A percentile compares a stretch with the other conserved stretches of the same genome.
Conservation (phyloP, 2,888 invertebrate species). For the Morinoia aosen region DNA sequence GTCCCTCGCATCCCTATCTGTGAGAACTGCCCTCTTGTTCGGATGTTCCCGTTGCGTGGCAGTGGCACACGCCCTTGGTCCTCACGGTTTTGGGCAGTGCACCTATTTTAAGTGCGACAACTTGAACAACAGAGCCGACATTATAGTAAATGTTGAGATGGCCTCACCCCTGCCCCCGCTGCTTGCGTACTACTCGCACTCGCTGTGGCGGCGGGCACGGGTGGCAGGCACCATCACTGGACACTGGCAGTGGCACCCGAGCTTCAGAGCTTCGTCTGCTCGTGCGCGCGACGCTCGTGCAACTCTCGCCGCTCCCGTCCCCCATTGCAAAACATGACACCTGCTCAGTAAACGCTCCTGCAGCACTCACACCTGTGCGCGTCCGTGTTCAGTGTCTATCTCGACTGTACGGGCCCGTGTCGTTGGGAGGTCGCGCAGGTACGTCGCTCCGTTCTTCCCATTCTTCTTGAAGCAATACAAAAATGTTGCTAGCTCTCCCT, state of each 20-base stretch:
- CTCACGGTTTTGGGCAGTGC: not conserved
- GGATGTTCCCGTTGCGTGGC: not conserved
- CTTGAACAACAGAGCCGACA: not conserved
- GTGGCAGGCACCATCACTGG: not conserved
- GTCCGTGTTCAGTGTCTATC: not conserved
- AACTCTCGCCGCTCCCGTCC: not conserved
- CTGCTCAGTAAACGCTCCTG: not conserved
- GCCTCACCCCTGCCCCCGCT: not conserved
- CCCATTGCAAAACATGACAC: not conserved
- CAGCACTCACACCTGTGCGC: not conserved
- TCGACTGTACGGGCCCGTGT: not conserved
- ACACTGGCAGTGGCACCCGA: constrained; percentile 21
- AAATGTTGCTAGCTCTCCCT: constrained; percentile 16
- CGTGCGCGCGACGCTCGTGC: not conserved
- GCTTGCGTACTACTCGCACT: constrained; percentile 47
- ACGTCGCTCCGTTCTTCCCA: not conserved
- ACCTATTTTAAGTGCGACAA: not conserved
- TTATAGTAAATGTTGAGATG: not conserved
- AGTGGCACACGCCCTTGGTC: not conserved
- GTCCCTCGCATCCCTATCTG: not conserved
- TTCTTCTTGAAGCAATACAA: constrained; percentile 39
- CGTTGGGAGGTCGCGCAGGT: not conserved
- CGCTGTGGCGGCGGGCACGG: constrained; percentile 18
- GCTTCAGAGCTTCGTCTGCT: not conserved
- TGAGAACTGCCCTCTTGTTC: not conserved